phyloP scores from a whole-genome alignment of 1,140 invertebrate genomes.

The Drosophila murphyi region DNA sequence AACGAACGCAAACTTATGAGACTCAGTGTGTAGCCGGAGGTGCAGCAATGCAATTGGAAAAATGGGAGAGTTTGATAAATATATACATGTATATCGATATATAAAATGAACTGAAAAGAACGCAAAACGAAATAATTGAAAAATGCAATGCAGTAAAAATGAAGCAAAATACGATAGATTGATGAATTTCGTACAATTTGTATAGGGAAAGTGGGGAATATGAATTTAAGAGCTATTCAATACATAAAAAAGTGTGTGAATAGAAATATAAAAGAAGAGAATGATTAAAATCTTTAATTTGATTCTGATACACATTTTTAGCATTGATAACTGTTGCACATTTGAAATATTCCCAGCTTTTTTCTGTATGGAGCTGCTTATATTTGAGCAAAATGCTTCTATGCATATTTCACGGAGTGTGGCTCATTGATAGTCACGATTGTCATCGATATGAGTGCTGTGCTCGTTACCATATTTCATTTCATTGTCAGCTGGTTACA shows the following conservation, averaged over 20 bases:
- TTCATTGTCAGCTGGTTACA: slow-evolving; percentile 41
- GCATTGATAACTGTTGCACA: too few species aligned
- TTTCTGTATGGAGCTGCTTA: too few species aligned
- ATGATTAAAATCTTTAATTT: too few species aligned
- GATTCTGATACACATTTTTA: too few species aligned
- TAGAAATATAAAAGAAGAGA: background rate
- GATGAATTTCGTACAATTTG: slow-evolving; percentile 52
- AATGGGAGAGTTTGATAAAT: slow-evolving; percentile 45
- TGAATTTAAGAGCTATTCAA: slow-evolving; percentile 28
- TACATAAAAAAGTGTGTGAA: background rate
- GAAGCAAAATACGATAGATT: slow-evolving; percentile 44
- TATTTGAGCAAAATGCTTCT: background rate
- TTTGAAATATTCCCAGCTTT: too few species aligned
- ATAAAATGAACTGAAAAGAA: slow-evolving; percentile 46
- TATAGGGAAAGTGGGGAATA: slow-evolving; percentile 26
- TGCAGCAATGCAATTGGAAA: background rate
- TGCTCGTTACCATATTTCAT: slow-evolving; percentile 45
- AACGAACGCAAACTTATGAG: slow-evolving; percentile 79
- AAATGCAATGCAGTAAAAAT: slow-evolving; percentile 76
- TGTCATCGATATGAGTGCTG: slow-evolving; percentile 28
- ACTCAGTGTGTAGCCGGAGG: slow-evolving; percentile 35
- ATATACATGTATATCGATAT: slow-evolving; percentile 71
- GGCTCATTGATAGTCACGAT: slow-evolving; percentile 23
- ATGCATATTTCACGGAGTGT: slow-evolving; percentile 14
- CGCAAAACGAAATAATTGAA: slow-evolving; percentile 57